Percentiles rank a stretch among this genome's conserved stretches.
phyloP scores from a whole-genome alignment of 2,888 invertebrate species.

The Aphodius granarius region DNA sequence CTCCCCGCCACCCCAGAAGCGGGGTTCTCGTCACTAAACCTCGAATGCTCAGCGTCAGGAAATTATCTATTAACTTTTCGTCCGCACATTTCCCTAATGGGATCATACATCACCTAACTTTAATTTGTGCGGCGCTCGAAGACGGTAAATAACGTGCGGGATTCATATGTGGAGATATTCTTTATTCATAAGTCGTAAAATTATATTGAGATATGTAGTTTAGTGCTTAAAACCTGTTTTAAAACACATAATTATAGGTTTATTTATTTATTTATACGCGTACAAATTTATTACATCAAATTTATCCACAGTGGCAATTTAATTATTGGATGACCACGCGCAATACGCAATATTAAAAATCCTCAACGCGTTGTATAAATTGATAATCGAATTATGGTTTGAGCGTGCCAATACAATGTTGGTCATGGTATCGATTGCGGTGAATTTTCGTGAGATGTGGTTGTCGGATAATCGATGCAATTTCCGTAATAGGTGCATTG shows the following conservation, averaged over 20 bases:
- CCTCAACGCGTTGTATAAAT: too few relatives aligned
- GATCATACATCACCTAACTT: slow-evolving; percentile 22
- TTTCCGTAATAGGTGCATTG: not conserved
- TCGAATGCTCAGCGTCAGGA: slow-evolving; percentile 4
- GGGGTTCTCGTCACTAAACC: not conserved
- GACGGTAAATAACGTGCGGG: not conserved
- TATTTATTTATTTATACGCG: too few relatives aligned
- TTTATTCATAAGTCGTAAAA: not conserved
- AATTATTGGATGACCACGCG: too few relatives aligned
- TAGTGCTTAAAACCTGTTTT: too few relatives aligned
- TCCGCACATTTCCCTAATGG: slow-evolving; percentile 22
- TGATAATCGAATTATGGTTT: not conserved
- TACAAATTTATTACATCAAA: too few relatives aligned
- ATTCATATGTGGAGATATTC: not conserved
- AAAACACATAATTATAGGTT: too few relatives aligned
- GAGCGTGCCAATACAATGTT: not conserved
- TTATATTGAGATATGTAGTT: not conserved
- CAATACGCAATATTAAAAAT: too few relatives aligned
- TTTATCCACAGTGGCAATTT: too few relatives aligned
- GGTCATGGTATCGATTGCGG: not conserved
- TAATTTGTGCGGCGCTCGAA: slow-evolving; percentile 10
- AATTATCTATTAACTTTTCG: slow-evolving; percentile 23
- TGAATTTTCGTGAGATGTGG: not conserved
- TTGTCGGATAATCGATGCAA: not conserved
- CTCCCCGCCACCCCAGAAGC: too few relatives aligned